Base-by-base conservation (phyloP, 1,140 invertebrate species). In the Battus philenor region DNA sequence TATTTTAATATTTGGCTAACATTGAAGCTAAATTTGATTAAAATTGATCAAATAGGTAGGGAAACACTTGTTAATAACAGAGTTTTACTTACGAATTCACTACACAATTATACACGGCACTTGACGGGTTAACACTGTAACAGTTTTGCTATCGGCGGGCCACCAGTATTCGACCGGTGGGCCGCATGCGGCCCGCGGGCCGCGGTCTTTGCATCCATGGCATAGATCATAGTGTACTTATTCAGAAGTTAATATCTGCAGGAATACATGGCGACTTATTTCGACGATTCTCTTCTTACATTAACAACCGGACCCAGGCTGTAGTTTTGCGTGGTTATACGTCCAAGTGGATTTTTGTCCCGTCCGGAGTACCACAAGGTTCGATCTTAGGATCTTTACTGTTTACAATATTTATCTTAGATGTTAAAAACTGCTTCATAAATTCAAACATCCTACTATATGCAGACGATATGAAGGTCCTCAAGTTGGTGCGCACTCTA, bases 381-480 rank as follows among this genome's bases (percentile, higher is more conserved):
- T 52, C 54, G 1, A 11, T 48, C 8, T 36, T 57, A n/a, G 50
- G 46, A 2, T 24, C 49, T n/a, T 27, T 63, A 12, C 30, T 58
- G n/a, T 58, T 54, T 34, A 50, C 47, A 33, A 29, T 61, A 11
- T 50, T 50, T 29, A 44, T 50, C 3, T 47, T 39, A 27, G 53
- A 50, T 12, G 44, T 57, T 6, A 22, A n/a, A 4, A n/a, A 31
- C 10, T 36, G 17, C 7, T 50, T 58, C 43, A n/a, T 16, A 4
- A 9, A 54, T 31, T 44, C 51, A 4, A 15, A 54, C 4, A 33
- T 52, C 13, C 41, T 61, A n/a, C 20, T 61, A 2, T 58, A 58
- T 11, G 58, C 58, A 13, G 57, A 61, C 15, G 54, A 55, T 6
- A 58, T 50, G 44, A 66, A 62, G 22, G 31, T 59, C 11, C 59